phyloP scores from a whole-genome alignment of 2,888 invertebrate species.

The Psylliodes chrysocephalus region DNA sequence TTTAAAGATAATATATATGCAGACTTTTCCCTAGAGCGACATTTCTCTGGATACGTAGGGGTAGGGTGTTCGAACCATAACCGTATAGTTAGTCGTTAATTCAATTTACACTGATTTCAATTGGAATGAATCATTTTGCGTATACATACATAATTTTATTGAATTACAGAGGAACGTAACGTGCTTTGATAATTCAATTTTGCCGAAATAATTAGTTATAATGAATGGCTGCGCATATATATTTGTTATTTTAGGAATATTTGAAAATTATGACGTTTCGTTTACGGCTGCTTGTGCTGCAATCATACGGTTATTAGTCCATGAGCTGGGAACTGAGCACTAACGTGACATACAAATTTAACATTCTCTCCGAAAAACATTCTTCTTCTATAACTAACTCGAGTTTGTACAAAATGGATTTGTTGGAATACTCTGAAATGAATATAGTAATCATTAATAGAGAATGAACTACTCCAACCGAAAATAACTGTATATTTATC shows the following conservation, averaged over 20 bases:
- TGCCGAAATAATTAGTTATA: constrained; percentile 38
- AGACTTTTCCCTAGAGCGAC: constrained; percentile 24
- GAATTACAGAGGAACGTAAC: constrained; percentile 38
- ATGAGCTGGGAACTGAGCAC: too few species aligned
- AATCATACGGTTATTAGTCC: constrained; percentile 10
- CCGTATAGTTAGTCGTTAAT: constrained; percentile 42
- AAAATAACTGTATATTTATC: too few species aligned
- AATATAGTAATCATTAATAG: too few species aligned
- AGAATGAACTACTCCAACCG: too few species aligned
- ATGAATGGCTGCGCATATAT: constrained; percentile 30
- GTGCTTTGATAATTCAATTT: constrained; percentile 41
- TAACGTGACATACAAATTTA: too few species aligned
- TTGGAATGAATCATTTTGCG: constrained; percentile 43
- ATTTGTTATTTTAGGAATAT: constrained; percentile 27
- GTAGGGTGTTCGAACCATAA: constrained; percentile 28
- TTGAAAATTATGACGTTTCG: constrained; percentile 31
- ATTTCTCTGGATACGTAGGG: constrained; percentile 31
- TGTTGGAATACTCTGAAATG: too few species aligned
- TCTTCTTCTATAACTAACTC: too few species aligned
- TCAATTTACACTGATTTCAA: constrained; percentile 45
- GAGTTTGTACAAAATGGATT: too few species aligned
- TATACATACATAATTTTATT: constrained; percentile 39
- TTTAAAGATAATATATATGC: constrained; percentile 28
- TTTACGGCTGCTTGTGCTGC: constrained; percentile 12
- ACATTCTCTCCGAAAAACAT: too few species aligned